phyloP scores from a whole-genome alignment of 2,888 invertebrate genomes.

The Hofmannophila pseudospretella region DNA sequence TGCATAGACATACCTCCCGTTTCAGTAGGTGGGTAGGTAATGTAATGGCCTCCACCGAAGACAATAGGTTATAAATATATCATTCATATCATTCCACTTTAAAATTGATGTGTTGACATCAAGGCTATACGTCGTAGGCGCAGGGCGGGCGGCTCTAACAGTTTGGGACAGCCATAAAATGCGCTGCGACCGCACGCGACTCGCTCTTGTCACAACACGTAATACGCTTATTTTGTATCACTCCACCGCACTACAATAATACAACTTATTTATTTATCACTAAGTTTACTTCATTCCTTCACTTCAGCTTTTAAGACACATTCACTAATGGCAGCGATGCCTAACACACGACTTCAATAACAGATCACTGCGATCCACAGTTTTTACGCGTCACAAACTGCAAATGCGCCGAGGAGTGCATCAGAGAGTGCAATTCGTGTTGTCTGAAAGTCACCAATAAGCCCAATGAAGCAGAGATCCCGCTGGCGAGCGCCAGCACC shows the following conservation, averaged over 20 bases:
- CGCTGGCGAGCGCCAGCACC: slow-evolving; percentile 75
- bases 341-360: not conserved
- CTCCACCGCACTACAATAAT: not conserved
- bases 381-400: slow-evolving; percentile 26
- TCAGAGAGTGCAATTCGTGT: slow-evolving; percentile 76
- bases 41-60: slow-evolving; percentile 4
- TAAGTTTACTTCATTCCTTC: not conserved
- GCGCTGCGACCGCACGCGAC: not conserved
- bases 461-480: slow-evolving; percentile 78
- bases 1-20: not conserved
- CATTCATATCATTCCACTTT: slow-evolving; percentile 11
- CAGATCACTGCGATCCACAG: not conserved
- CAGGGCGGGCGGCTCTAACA: not conserved
- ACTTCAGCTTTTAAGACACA: not conserved
- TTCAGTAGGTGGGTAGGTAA: not conserved
- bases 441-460: slow-evolving; percentile 78
- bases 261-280: not conserved
- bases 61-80: slow-evolving; percentile 8
- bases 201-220: too few relatives aligned
- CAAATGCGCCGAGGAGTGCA: slow-evolving; percentile 69
- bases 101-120: slow-evolving; percentile 8
- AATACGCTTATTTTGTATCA: not conserved
- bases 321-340: not conserved
- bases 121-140: not conserved
- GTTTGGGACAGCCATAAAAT: not conserved